Evolutionary conservation across 2,888 invertebrate species (phyloP), one percentile per base, ranked within the genome.

Genomic region (Heptascelio sp.): DNA sequence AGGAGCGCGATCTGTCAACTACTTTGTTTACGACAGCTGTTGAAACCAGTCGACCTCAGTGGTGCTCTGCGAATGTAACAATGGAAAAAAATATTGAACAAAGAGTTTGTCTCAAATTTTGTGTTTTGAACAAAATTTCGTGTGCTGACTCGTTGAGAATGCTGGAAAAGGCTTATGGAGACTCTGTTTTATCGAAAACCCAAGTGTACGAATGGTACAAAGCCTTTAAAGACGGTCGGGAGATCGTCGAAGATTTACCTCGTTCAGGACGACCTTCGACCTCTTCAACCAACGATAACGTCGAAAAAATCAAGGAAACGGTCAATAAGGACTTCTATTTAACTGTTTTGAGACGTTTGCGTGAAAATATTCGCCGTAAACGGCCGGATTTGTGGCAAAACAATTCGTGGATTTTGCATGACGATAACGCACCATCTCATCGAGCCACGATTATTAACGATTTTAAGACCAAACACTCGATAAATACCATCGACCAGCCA

Each of bases 81-180:
- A 68, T 72, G 51, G 17, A 76, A 9, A 62, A 40, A 76, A 59
- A 23, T 70, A 40, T 65, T 49, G 75, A 73, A 73, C 62, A 79
- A 84, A 79, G 76, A 80, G 26, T 83, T 34, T 78, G 70, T 25
- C 75, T 83, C 25, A 80, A 80, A 80, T 85, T 76, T 78, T 85
- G 68, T 68, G 59, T 85, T 83, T 40, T 60, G 2, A 80, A 85
- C 37, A 53, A 26, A 79, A 79, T 82, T 64, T 82, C 79, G 15
- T 80, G 80, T 72, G 72, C 73, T 19, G 49, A 73, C 75, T 53
- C 65, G 30, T 60, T 85, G 49, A 62, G 8, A 23, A 21, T 60
- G 23, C 23, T 40, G 19, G 23, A 60, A 23, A 62, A 21, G 43
- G 62, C 40, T 25, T 83, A 79, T 26, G 75, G 60, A 26, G 75